phyloP scores from a whole-genome alignment of 2,797 vertebrate species.

The Cuniculus paca region DNA sequence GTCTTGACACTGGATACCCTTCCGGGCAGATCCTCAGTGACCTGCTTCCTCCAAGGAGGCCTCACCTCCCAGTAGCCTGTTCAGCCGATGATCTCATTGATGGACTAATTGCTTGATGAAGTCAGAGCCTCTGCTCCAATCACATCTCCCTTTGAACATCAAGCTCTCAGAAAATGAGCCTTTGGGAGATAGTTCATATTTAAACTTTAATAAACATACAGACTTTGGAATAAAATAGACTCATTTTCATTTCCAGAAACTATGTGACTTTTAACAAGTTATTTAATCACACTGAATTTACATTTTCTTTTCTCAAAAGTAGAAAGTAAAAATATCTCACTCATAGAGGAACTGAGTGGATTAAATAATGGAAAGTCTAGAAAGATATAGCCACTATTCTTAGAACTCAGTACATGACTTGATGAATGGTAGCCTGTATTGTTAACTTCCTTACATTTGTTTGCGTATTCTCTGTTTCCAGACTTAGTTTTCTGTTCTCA shows the following conservation, averaged over 20 bases:
- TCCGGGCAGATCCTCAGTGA: background rate
- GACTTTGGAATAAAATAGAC: slow-evolving; percentile 35
- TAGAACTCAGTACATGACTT: slow-evolving; percentile 1
- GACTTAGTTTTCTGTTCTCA: background rate
- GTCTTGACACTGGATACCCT: background rate
- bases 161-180: background rate
- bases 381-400: background rate
- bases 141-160: background rate
- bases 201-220: background rate
- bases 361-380: slow-evolving; percentile 23
- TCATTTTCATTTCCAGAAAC: background rate
- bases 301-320: slow-evolving; percentile 65
- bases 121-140: background rate
- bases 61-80: background rate
- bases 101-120: background rate
- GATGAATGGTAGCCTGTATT: background rate
- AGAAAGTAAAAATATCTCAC: slow-evolving; percentile 20
- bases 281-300: background rate
- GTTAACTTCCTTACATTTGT: slow-evolving; percentile 18
- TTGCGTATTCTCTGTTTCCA: slow-evolving; percentile 46
- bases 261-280: background rate
- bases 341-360: background rate
- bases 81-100: background rate
- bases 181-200: background rate
- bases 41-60: background rate